Evolutionary conservation across 2,113 vertebrate species (phyloP).

Genomic region (Epinephelus lanceolatus): DNA sequence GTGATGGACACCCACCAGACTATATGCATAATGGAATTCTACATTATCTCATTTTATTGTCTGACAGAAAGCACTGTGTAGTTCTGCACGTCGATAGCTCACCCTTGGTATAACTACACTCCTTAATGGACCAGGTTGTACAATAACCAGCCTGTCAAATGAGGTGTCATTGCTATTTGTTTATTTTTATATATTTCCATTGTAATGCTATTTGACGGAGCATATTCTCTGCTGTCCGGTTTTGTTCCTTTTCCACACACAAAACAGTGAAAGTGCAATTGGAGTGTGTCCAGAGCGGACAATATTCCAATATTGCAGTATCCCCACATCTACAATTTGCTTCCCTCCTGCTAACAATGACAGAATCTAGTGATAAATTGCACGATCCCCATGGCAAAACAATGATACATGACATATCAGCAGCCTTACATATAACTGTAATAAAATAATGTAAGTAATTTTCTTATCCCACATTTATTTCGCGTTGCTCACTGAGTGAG

Average conservation of each 20-base stretch:
- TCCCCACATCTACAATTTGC: no score
- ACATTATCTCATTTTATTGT: constrained; percentile 33
- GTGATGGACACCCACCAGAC: constrained; percentile 15
- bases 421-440: no score
- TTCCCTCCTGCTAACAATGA: no score
- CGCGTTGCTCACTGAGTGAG: no score
- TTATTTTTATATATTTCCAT: not conserved
- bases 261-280: no score
- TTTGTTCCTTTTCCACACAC: not conserved
- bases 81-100: constrained; percentile 1
- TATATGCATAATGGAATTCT: constrained; percentile 26
- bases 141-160: constrained; percentile 9
- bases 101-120: not conserved
- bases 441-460: no score
- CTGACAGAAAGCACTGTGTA: constrained; percentile 17
- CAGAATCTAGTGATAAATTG: no score
- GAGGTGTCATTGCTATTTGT: not conserved
- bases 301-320: no score
- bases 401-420: no score
- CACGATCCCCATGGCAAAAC: no score
- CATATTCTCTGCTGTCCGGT: not conserved
- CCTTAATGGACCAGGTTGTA: constrained; percentile 11
- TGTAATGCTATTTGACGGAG: not conserved
- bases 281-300: no score
- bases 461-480: no score